Evolutionary conservation across 2,797 vertebrate genomes (phyloP).

Genomic region (Coendou prehensilis): DNA sequence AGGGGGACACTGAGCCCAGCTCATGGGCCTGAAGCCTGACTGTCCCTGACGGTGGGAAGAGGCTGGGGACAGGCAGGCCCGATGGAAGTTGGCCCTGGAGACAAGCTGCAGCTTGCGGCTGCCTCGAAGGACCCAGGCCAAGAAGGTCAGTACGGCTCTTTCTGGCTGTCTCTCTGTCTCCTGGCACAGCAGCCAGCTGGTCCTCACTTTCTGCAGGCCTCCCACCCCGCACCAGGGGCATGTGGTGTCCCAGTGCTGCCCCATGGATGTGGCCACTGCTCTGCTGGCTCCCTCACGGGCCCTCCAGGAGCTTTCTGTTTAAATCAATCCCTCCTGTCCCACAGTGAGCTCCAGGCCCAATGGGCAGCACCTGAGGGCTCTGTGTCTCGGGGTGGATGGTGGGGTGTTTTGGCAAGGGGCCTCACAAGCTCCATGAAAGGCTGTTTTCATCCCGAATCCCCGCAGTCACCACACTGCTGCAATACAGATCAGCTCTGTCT

Average conservation of each 20-base stretch:
- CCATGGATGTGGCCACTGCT: fast-evolving
- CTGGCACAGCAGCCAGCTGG: background rate
- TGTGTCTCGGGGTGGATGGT: background rate
- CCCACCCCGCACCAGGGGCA: background rate
- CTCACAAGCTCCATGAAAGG: slow-evolving; percentile 67
- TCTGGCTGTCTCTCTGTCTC: background rate
- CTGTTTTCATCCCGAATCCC: slow-evolving; percentile 70
- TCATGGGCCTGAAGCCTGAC: background rate
- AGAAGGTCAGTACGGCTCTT: background rate
- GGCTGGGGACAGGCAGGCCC: background rate
- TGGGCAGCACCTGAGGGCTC: background rate
- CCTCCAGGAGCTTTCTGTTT: background rate
- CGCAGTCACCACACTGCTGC: slow-evolving; percentile 6
- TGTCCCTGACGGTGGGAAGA: background rate
- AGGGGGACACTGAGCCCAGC: background rate
- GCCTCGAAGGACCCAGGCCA: background rate
- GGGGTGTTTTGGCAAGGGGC: slow-evolving; percentile 66
- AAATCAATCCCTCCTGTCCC: background rate
- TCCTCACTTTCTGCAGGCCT: background rate
- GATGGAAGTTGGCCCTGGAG: background rate
- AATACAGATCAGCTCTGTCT: slow-evolving; percentile 70
- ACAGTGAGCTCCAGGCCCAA: background rate
- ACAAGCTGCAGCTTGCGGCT: background rate
- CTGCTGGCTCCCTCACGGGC: background rate
- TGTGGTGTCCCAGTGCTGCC: background rate